Conservation (phyloP, 2,888 invertebrate species). For the Atethmia centrago region DNA sequence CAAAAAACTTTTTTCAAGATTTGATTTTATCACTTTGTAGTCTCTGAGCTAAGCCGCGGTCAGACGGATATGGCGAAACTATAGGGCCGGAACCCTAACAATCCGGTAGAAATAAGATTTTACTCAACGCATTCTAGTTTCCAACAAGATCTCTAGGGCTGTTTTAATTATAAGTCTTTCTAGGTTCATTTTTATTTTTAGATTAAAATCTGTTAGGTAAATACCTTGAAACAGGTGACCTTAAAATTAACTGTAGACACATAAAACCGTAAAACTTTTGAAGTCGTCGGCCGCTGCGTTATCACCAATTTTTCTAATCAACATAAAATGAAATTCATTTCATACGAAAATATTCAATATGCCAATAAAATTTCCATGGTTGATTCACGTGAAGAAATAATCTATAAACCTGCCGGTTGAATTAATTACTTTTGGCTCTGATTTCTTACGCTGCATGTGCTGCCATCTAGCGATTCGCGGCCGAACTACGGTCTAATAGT, state of each 20-base stretch:
- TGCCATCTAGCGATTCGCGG: conserved; percentile 77
- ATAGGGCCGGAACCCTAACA: too few species aligned
- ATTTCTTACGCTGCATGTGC: conserved; percentile 50
- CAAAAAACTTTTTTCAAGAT: too few species aligned
- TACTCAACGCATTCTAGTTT: too few species aligned
- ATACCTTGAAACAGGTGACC: conserved; percentile 11
- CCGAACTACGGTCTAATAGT: conserved; percentile 70
- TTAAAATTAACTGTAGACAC: conserved; percentile 14
- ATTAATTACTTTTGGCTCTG: conserved; percentile 70
- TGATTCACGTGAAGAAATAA: conserved; percentile 74
- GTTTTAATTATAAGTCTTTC: too few species aligned
- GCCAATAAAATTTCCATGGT: conserved; percentile 79
- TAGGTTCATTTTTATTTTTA: not conserved
- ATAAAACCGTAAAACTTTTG: not conserved
- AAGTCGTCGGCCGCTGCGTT: conserved; percentile 36
- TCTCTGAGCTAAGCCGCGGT: too few species aligned
- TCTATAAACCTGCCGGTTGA: conserved; percentile 61
- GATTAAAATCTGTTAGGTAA: not conserved
- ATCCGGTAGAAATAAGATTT: too few species aligned
- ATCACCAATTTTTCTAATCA: conserved; percentile 73
- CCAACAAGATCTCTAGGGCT: too few species aligned
- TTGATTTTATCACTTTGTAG: too few species aligned
- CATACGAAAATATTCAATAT: conserved; percentile 72
- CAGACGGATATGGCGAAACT: too few species aligned
- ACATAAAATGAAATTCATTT: conserved; percentile 79